Base-by-base conservation (phyloP, 2,888 invertebrate species). In the Halocaridina rubra region DNA sequence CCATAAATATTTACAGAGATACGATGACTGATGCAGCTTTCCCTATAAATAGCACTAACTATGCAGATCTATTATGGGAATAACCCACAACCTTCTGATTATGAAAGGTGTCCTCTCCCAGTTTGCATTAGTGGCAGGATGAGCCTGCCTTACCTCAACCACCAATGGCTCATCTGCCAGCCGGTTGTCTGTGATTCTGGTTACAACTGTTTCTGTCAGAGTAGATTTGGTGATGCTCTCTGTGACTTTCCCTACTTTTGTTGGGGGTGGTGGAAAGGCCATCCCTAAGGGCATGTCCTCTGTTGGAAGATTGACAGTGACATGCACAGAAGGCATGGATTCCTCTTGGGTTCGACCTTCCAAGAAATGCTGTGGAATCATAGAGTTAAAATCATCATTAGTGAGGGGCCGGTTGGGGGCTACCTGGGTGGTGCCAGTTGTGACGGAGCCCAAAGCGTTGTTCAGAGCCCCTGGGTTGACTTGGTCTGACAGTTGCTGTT, bases 161-260 rank as follows among this genome's bases (percentile, higher is more conserved):
- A 96, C 95, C 92, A 96, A 93, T 90, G 96, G 96, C 80, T 89
- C 89, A 92, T 93, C 94, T 91, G 94, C 93, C 93, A 96, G 94
- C 91, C 95, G 94, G 93, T 97, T 97, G 93, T 97, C 96, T 90
- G 97, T 97, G 92, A 97, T 94, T 91, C 97, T 93, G 89, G 97
- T 97, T 92, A 97, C 97, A 89, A 96, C 96, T 89, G 97, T 97
- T 93, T 97, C 97, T 90, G 97, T 97, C 93, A 97, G 95, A 89
- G 97, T 97, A 91, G 97, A 96, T 94, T 97, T 97, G 92, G 97
- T 97, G 93, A 97, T 96, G 92, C 96, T 96, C 93, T 97, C 97
- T 89, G 97, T 97, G 92, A 97, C 95, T 91, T 94, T 94, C 91
- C 97, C 97, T 91, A 95, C 94, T 89, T 94, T 93, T 88, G 95